Conservation (phyloP, 2,113 vertebrate genomes). For the Lynx canadensis region DNA sequence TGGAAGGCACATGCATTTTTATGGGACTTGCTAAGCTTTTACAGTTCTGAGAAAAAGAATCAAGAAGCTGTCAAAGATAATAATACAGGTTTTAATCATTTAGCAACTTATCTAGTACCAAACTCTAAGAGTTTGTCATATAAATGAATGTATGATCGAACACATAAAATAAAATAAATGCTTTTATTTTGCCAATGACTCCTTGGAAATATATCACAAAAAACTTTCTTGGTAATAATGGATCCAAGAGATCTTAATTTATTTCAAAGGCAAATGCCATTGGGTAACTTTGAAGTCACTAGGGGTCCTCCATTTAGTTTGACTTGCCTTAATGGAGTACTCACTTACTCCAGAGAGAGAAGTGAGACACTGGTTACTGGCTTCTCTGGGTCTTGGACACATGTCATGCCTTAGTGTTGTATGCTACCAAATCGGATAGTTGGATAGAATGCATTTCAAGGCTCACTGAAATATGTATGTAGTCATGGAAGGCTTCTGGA, state of each 20-base stretch:
- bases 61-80: not conserved
- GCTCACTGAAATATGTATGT: not conserved
- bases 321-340: not conserved
- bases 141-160: not conserved
- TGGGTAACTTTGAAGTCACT: not conserved
- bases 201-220: not conserved
- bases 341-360: not conserved
- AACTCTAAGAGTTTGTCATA: not conserved
- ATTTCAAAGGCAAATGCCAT: not conserved
- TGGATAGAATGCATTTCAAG: not conserved
- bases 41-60: not conserved
- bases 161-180: conserved; percentile 13
- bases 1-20: not conserved
- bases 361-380: not conserved
- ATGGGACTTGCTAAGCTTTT: not conserved
- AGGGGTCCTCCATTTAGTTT: not conserved
- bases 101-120: not conserved
- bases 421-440: not conserved
- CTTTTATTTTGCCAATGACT: not conserved
- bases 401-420: not conserved
- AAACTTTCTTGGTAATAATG: not conserved
- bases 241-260: not conserved
- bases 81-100: not conserved
- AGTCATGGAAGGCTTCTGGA: not conserved
- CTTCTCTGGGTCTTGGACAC: not conserved